Base-by-base conservation (phyloP, 2,797 vertebrate genomes). In the Botia kubotai region DNA sequence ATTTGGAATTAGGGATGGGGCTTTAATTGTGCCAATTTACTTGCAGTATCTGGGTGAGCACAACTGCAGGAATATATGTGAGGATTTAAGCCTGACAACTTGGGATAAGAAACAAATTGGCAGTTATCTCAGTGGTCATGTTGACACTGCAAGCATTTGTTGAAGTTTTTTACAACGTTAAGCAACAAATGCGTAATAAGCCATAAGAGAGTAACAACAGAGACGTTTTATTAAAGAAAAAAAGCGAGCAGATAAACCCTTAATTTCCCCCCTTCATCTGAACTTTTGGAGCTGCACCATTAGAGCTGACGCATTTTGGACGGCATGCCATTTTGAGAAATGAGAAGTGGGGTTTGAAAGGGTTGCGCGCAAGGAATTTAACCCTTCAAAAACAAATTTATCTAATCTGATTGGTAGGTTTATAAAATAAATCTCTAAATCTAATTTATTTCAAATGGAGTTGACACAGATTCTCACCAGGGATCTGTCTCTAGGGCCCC, bases 1-100 rank as follows among this genome's bases (percentile, higher is more conserved):
- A 87, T 70, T 88, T 85, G 89, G 83, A 82, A 84, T 86, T 88
- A 87, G 60, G 83, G 89, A 92, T 83, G 89, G 95, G 95, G 95
- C 95, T 97, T 95, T 92, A 94, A 95, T 96, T 96, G 96, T 97
- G 96, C 97, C 96, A 97, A 96, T 96, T 96, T 96, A 92, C 90
- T 95, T 96, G 95, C 94, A 95, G 92, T 92, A 93, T 95, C 96
- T 97, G 96, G 96, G 96, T 96, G 95, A 98, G 97, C 97, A 97
- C 97, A 97, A 96, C 94, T 87, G 95, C 96, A 95, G 95, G 91
- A 88, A 93, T 89, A 87, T 55, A 90, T 33, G 86, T 78, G 86
- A 91, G 91, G 88, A 92, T 88, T 68, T 75, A 73, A 82, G 82
- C 81, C 88, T 89, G 87, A 86, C 82, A 87, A 89, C 87, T 90